A percentile compares a stretch with the other conserved stretches of the same genome.
phyloP scores from a whole-genome alignment of 2,888 invertebrate species.

The Acronicta aceris region DNA sequence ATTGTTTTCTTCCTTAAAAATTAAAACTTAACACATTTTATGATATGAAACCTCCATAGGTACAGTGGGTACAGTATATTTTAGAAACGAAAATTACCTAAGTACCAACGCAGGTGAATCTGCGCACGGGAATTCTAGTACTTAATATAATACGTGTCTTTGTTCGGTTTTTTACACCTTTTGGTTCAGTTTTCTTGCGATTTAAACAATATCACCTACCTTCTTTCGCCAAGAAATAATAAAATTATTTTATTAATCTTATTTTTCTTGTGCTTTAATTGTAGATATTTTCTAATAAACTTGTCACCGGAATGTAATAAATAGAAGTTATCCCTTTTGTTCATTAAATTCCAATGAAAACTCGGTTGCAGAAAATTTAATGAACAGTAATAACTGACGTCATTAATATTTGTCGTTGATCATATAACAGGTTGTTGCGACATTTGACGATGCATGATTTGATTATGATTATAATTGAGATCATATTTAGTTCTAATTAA shows the following conservation, averaged over 20 bases:
- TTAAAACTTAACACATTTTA: too few species aligned
- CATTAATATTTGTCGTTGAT: conserved; percentile 39
- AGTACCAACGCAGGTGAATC: conserved; percentile 47
- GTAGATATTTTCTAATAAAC: background rate
- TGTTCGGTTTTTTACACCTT: conserved; percentile 35
- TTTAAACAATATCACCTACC: background rate
- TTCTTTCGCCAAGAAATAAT: background rate
- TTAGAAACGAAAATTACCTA: too few species aligned
- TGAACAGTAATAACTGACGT: conserved; percentile 22
- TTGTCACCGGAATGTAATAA: background rate
- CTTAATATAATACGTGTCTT: too few species aligned
- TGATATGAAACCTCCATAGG: too few species aligned
- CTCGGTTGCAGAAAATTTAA: conserved; percentile 3
- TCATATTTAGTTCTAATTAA: background rate
- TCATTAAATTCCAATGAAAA: conserved; percentile 13
- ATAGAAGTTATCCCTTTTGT: background rate
- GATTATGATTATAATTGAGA: conserved; percentile 4
- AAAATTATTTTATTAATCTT: background rate
- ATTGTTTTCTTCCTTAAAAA: too few species aligned
- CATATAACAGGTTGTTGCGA: conserved; percentile 31
- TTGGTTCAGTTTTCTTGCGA: conserved; percentile 27
- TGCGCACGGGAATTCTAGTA: too few species aligned
- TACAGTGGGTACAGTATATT: too few species aligned
- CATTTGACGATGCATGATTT: conserved; percentile 11
- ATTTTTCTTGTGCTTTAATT: background rate